Percentiles rank a stretch among this genome's conserved stretches.
phyloP scores from a whole-genome alignment of 2,113 vertebrate genomes.

The Syngnathoides biaculeatus region DNA sequence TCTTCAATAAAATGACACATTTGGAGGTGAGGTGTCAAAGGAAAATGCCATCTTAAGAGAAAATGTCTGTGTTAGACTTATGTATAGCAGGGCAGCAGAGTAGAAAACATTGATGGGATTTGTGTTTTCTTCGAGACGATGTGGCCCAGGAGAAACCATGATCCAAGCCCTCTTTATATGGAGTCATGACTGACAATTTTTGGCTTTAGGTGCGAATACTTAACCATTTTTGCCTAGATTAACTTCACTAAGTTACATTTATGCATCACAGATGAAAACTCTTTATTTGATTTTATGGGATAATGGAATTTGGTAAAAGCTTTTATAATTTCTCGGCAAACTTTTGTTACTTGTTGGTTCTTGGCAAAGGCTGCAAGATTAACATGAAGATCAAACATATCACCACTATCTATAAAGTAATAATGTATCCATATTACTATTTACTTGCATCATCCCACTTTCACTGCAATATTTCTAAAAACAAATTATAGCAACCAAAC shows the following conservation, averaged over 20 bases:
- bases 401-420: not conserved
- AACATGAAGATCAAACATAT: not conserved
- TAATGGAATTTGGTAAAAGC: not conserved
- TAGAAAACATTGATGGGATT: not conserved
- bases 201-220: not conserved
- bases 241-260: not conserved
- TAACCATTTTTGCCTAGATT: not conserved
- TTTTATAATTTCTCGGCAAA: not conserved
- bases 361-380: not conserved
- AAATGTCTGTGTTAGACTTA: slow-evolving; percentile 3
- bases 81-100: not conserved
- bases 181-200: not conserved
- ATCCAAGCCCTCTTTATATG: not conserved
- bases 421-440: no score
- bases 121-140: not conserved
- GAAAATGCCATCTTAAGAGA: slow-evolving; percentile 5
- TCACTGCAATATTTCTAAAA: not conserved
- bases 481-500: slow-evolving; percentile 11
- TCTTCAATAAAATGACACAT: slow-evolving; percentile 23
- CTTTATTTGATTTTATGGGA: not conserved
- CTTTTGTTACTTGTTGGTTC: not conserved
- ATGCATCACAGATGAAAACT: not conserved
- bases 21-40: slow-evolving; percentile 18
- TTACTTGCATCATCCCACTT: not conserved
- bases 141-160: not conserved